Conservation (phyloP, 2,888 invertebrate genomes). For the Cephalotes varians region DNA sequence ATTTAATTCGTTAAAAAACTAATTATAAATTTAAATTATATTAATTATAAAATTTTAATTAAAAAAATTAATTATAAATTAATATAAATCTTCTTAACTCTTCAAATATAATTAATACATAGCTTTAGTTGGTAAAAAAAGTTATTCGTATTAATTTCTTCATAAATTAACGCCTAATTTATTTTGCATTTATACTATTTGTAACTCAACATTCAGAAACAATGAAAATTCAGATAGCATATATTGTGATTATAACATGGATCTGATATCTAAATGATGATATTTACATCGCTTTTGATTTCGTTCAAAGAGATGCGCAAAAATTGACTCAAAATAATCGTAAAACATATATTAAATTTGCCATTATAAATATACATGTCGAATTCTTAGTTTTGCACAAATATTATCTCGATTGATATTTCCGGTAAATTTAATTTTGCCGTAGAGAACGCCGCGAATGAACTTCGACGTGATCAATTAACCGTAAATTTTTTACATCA, state of each 20-base stretch:
- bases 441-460: constrained; percentile 77
- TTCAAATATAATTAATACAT: not conserved
- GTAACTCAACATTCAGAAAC: not conserved
- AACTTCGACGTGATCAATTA: constrained; percentile 74
- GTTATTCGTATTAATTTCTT: not conserved
- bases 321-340: constrained; percentile 56
- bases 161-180: not conserved
- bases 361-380: constrained; percentile 83
- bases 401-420: constrained; percentile 78
- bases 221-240: not conserved
- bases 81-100: not conserved
- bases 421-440: constrained; percentile 80
- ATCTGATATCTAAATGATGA: not conserved
- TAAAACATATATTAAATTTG: constrained; percentile 83
- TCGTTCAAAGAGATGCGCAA: not conserved
- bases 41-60: constrained; percentile 4
- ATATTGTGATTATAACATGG: not conserved
- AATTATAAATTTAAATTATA: not conserved
- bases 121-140: not conserved
- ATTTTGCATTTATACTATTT: not conserved
- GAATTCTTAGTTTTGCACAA: constrained; percentile 84
- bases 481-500: constrained; percentile 65
- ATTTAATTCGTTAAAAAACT: not conserved
- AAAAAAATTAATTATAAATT: constrained; percentile 3
- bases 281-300: not conserved